A percentile compares a stretch with the other conserved stretches of the same genome.
phyloP scores from a whole-genome alignment of 2,888 invertebrate genomes.

The Drosophila ustulata region DNA sequence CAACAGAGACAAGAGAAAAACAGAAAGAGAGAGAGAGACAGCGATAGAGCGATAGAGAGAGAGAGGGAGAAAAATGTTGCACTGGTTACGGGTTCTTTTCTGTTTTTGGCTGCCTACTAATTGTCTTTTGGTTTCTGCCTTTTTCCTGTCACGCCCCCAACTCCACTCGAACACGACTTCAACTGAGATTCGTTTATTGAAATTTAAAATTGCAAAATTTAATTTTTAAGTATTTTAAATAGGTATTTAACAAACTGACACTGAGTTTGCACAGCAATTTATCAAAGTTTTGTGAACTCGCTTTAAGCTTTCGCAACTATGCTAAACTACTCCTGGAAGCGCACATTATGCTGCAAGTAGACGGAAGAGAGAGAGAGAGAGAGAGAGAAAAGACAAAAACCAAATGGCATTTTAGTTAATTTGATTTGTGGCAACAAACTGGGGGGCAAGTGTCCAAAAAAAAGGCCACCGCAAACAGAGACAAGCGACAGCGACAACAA shows the following conservation, averaged over 20 bases:
- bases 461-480: conserved; percentile 15
- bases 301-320: conserved; percentile 68
- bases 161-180: neutral
- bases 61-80: conserved; percentile 38
- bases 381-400: conserved; percentile 73
- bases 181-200: conserved; percentile 12
- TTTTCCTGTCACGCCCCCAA: conserved; percentile 45
- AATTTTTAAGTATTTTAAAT: conserved; percentile 13
- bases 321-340: conserved; percentile 76
- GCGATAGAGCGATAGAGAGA: neutral
- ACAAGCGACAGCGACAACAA: conserved; percentile 2
- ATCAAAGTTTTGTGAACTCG: conserved; percentile 76
- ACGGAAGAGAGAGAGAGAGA: conserved; percentile 46
- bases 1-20: conserved; percentile 25
- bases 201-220: neutral
- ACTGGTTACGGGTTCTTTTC: conserved; percentile 54
- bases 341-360: conserved; percentile 83
- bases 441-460: conserved; percentile 37
- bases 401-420: conserved; percentile 81
- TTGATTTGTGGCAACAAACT: conserved; percentile 68
- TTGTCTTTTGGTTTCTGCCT: conserved; percentile 80
- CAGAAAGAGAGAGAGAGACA: neutral
- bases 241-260: conserved; percentile 24
- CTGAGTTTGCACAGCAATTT: conserved; percentile 60
- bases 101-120: conserved; percentile 66